Conservation (phyloP, 2,797 vertebrate species). For the Liparis tanakae region DNA sequence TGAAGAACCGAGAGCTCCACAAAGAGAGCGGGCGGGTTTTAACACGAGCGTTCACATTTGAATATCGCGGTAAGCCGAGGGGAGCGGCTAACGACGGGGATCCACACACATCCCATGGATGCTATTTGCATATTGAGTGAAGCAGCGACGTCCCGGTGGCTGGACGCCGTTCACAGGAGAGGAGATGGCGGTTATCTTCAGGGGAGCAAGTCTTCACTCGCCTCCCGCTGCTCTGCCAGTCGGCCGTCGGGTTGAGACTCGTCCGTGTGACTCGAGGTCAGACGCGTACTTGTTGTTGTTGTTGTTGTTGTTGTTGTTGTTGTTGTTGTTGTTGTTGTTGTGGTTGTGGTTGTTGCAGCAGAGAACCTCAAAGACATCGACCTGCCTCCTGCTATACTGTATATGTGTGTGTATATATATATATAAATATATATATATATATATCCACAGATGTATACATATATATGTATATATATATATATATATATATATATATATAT, state of each 20-base stretch:
- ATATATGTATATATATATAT: background rate
- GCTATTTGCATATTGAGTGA: slow-evolving; percentile 17
- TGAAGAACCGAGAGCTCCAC: background rate
- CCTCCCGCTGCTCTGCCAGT: background rate
- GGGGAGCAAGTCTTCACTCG: background rate
- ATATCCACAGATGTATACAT: too few species aligned
- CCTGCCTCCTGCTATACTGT: slow-evolving; percentile 51
- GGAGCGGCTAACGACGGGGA: slow-evolving; percentile 26
- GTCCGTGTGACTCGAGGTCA: slow-evolving; percentile 23
- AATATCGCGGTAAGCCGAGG: slow-evolving; percentile 6
- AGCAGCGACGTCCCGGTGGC: background rate
- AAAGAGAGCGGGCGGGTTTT: background rate
- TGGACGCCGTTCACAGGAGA: slow-evolving; percentile 27
- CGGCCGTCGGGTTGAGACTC: background rate
- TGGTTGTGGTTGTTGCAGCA: too few species aligned
- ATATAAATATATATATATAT: background rate
- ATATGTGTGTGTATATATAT: background rate
- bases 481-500: too few species aligned
- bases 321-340: too few species aligned
- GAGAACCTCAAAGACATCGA: slow-evolving; percentile 22
- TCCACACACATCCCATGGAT: slow-evolving; percentile 1
- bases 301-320: too few species aligned
- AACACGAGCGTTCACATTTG: background rate
- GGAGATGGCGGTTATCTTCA: slow-evolving; percentile 7
- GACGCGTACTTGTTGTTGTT: background rate